Evolutionary conservation across 2,888 invertebrate species (phyloP).

Genomic region (Gastrophysa polygoni): DNA sequence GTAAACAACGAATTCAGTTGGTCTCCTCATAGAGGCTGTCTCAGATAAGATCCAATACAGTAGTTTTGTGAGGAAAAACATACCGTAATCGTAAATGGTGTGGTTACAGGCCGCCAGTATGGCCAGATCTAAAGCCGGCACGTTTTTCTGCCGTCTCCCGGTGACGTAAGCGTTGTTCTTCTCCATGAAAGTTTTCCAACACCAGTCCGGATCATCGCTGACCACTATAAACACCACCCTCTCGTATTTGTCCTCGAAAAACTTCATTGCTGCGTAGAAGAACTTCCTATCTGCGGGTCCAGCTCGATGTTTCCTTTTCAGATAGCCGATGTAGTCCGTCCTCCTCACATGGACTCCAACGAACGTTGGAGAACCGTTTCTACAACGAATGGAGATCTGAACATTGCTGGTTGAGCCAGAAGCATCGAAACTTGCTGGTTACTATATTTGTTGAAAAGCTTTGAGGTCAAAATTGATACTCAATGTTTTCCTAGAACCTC

Average conservation of each 20-base stretch:
- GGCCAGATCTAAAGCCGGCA: slow-evolving; percentile 59
- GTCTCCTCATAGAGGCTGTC: no score
- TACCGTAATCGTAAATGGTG: slow-evolving; percentile 61
- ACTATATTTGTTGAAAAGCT: no score
- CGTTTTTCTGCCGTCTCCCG: slow-evolving; percentile 51
- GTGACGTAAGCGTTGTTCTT: slow-evolving; percentile 56
- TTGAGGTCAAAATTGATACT: no score
- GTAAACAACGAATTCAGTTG: not conserved
- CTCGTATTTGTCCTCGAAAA: slow-evolving; percentile 56
- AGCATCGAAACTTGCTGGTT: no score
- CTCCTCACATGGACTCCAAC: slow-evolving; percentile 64
- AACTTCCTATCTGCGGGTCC: slow-evolving; percentile 55
- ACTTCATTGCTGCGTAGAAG: slow-evolving; percentile 57
- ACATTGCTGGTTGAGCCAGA: no score
- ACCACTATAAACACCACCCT: slow-evolving; percentile 57
- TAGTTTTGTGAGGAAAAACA: no score
- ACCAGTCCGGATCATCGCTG: slow-evolving; percentile 61
- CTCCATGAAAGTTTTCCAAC: slow-evolving; percentile 52
- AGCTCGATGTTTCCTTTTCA: slow-evolving; percentile 61
- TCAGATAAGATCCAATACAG: no score
- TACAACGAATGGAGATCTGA: no score
- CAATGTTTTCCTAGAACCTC: no score
- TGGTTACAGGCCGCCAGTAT: slow-evolving; percentile 62
- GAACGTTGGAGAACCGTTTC: slow-evolving; percentile 49
- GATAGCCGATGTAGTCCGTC: slow-evolving; percentile 63